These are phyloP conservation scores for Oophaga pumilio DNA, from an alignment of 2,113 vertebrate genomes.

Conservation along the genomic window DNA sequence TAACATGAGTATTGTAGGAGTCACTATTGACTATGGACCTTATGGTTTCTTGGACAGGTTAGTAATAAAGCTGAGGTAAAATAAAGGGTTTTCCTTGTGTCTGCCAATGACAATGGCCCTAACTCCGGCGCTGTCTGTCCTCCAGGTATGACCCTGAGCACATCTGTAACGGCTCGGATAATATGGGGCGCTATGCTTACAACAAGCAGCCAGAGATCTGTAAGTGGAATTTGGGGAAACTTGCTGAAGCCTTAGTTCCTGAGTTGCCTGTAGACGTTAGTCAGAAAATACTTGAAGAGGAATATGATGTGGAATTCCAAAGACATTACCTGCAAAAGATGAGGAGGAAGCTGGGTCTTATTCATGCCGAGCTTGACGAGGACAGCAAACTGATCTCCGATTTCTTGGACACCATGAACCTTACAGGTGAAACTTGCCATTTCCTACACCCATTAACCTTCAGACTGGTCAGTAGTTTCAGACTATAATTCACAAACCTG, in stretches of 20 bases:
- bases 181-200: conserved; percentile 87
- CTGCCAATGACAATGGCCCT: neutral
- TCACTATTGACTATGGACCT: conserved; percentile 95
- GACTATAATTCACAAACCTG: neutral
- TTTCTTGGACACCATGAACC: conserved; percentile 90
- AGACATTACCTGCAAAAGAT: conserved; percentile 85
- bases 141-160: conserved; percentile 92
- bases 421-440: conserved; percentile 77
- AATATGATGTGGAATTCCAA: conserved; percentile 84
- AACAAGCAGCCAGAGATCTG: conserved; percentile 90
- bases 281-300: conserved; percentile 76
- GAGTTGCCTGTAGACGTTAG: conserved; percentile 81
- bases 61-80: conserved; percentile 26
- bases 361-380: conserved; percentile 77
- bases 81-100: neutral
- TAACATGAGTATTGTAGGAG: conserved; percentile 95
- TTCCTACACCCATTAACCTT: neutral
- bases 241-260: conserved; percentile 88
- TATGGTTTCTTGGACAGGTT: conserved; percentile 97
- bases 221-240: conserved; percentile 90
- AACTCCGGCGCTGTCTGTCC: neutral
- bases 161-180: conserved; percentile 92
- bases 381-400: conserved; percentile 81
- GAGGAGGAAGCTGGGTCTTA: conserved; percentile 90
- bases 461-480: neutral